Conservation (phyloP, 2,888 invertebrate species). For the Lithosia quadra region DNA sequence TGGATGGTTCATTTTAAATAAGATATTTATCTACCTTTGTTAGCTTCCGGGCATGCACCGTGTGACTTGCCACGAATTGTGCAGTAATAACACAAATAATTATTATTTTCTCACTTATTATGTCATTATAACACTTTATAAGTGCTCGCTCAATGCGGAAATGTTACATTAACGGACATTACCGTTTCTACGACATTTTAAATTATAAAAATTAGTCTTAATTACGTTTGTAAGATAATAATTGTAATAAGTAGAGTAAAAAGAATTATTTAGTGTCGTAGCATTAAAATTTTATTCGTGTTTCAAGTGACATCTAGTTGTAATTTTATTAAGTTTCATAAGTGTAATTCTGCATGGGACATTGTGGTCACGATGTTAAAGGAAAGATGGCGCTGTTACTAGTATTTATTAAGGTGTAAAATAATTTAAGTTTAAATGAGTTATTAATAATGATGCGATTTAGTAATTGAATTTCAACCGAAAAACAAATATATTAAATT, state of each 20-base stretch:
- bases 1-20: conserved; percentile 47
- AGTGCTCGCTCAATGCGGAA: conserved; percentile 32
- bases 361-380: not conserved
- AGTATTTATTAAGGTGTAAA: not conserved
- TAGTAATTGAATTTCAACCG: not conserved
- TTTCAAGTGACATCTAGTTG: conserved; percentile 31
- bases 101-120: conserved; percentile 46
- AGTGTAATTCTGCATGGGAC: not conserved
- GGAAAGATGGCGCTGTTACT: conserved; percentile 34
- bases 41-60: conserved; percentile 46
- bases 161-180: conserved; percentile 38
- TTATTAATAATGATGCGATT: not conserved
- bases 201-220: not conserved
- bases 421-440: not conserved
- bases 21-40: conserved; percentile 45
- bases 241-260: not conserved
- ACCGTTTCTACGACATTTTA: conserved; percentile 35
- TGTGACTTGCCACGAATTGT: conserved; percentile 46
- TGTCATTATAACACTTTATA: conserved; percentile 47
- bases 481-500: no score
- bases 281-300: no score
- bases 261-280: not conserved
- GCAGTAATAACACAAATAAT: conserved; percentile 36
- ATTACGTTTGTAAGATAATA: not conserved
- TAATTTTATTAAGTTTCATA: not conserved